Evolutionary conservation across 1,140 invertebrate species (phyloP), one percentile per base, ranked within the genome.

Genomic region (Pseudomyrmex concolor): DNA sequence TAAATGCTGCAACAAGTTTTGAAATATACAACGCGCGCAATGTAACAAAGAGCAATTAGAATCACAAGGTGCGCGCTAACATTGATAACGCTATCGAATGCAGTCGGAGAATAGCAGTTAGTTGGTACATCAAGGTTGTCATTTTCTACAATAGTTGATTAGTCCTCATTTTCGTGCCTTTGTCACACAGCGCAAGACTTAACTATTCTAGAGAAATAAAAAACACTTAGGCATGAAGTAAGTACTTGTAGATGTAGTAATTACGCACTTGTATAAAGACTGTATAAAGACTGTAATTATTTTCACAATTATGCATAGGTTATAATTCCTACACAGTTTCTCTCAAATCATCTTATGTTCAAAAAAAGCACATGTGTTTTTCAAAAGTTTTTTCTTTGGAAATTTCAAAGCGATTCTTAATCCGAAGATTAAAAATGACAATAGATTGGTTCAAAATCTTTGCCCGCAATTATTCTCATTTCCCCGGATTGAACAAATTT

Each of bases 41-140:
- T 34, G 51, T 5, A 34, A 34, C 15, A 55, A 70, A 34, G 22
- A 55, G 25, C 25, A 71, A 71, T 55, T 71, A 55, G 17, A 67
- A 50, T 67, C 10, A 50, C 5, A 71, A 55, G 43, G 3, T 5
- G 68, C 25, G 7, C 7, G 34, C 34, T 54, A 70, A 54, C 3
- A 10, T 70, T 54, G 50, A 54, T 17, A 34, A 12, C 25, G 25
- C 1, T 17, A 8, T 43, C 51, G 50, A 71, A 0, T 19, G 7
- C 62, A 50, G 8, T 22, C 17, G 13, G 12, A 67, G 43, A 67
- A 51, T 22, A 15, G 17, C 3, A 15, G 5, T 19, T 22, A 50
- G 22, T 22, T 51, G 2, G 2, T 4, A 50, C 15, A 51, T 22
- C 7, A 68, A 68, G 34, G 2, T 10, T 51, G 13, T 9, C 15